Base-by-base conservation (phyloP, 2,113 vertebrate genomes). In the Calyptomena viridis region DNA sequence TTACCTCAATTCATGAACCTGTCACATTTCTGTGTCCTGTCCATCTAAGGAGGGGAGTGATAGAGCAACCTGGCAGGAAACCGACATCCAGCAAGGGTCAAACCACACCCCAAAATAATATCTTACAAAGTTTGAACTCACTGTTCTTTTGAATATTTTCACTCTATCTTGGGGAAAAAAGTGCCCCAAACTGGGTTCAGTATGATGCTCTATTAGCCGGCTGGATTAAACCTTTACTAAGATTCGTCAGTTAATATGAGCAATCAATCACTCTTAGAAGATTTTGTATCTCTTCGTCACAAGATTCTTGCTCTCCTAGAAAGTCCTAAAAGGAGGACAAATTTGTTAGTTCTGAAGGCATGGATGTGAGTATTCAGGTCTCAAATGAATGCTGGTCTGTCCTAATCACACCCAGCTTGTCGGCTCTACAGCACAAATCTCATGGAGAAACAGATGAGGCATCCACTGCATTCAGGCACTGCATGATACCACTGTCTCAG, bases 21-120 rank as follows among this genome's bases (percentile, higher is more conserved):
- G 1, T 37, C 1, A 0, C 27, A 49, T n/a, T 72, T 72, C 37
- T 55, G 44, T 49, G 5, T 7, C 12, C 11, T 30, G 14, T 25
- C 19, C 6, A 12, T 20, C 12, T 47, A 19, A 52, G 14, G 37
- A 68, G 14, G 11, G 18, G 14, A 33, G 10, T 62, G 6, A 50
- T 7, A 49, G 28, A 68, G 28, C 2, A 11, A 16, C 39, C 68
- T 44, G 60, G 33, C 74, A 20, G 17, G 7, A 59, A 74, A 21
- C 10, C 3, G 1, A 24, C 18, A 5, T 84, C 14, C 24, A 68
- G 33, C 7, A 42, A 63, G 3, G 6, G 8, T 31, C 28, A 63
- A 40, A 14, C 2, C 6, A 42, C 18, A 46, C 12, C 9, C 2
- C 11, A 53, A 46, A 44, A 50, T 8, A 73, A 15, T 7, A 49